Evolutionary conservation across 2,113 vertebrate species (phyloP).

Genomic region (Nerophis lumbriciformis): DNA sequence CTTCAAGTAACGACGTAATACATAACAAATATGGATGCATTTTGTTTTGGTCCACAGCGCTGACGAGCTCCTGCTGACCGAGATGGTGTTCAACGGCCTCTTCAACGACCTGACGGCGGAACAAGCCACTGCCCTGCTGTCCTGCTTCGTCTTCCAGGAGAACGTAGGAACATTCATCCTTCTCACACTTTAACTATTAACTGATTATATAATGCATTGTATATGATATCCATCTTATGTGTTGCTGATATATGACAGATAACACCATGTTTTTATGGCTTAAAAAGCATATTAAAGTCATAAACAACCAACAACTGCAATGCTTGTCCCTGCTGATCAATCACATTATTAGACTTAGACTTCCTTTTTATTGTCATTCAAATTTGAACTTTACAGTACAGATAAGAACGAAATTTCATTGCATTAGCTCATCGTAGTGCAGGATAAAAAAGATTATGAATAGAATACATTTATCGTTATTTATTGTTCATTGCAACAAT

Average conservation of each 20-base stretch:
- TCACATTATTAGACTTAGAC: too few relatives aligned
- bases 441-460: too few relatives aligned
- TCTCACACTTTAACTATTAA: background rate
- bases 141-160: conserved; percentile 98
- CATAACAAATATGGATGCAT: too few relatives aligned
- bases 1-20: too few relatives aligned
- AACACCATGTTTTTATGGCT: background rate
- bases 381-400: too few relatives aligned
- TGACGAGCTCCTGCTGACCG: conserved; percentile 92
- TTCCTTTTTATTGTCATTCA: too few relatives aligned
- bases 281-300: background rate
- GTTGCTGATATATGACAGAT: background rate
- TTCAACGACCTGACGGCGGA: conserved; percentile 93
- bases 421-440: too few relatives aligned
- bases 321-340: too few relatives aligned
- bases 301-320: background rate
- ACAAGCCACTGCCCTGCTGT: conserved; percentile 89
- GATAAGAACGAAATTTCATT: too few relatives aligned
- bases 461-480: too few relatives aligned
- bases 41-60: conserved; percentile 68
- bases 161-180: conserved; percentile 74
- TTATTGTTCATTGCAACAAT: too few relatives aligned
- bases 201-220: too few relatives aligned
- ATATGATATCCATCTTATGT: background rate
- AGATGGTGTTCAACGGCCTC: conserved; percentile 97